Base-by-base conservation (phyloP, 2,888 invertebrate species). In the Napeogenes sylphis region DNA sequence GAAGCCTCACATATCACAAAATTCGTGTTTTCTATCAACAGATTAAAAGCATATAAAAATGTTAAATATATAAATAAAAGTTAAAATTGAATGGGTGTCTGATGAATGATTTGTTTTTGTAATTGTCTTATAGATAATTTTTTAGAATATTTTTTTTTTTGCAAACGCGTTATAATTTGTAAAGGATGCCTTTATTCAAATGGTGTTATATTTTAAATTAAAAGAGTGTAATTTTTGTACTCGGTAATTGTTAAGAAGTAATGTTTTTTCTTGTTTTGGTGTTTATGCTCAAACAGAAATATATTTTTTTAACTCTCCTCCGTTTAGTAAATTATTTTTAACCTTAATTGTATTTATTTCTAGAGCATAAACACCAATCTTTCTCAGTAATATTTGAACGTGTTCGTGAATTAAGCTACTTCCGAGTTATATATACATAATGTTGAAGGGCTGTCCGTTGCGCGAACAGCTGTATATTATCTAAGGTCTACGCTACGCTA, bases 161-260 rank as follows among this genome's bases (percentile, higher is more conserved):
- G 54, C 57, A 30, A 45, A n/a, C 38, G 51, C 38, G 54, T 65
- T 62, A 69, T 73, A 66, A 69, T 71, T 74, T 75, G 71, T 72
- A 73, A 64, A 72, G 62, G 69, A 74, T 73, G 78, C 74, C 76
- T 81, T 77, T 69, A 70, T 74, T 71, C 70, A 75, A 71, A 76
- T 71, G 72, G 67, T 67, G 66, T 65, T 73, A 75, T 73, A 75
- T 78, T 77, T 79, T 77, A 75, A 75, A 76, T 70, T 73, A 72
- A 71, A 71, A 71, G 70, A 74, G 73, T 74, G 79, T 82, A 83
- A 84, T 84, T 84, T 85, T 85, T 42, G 78, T 85, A 87, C 84
- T 79, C 76, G 60, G 73, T 79, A 76, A 79, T 68, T 72, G 68
- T 70, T 75, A 72, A 72, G 72, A 62, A 64, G 58, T 62, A 62